Conservation (phyloP, 2,113 vertebrate species). For the Oryzias melastigma region DNA sequence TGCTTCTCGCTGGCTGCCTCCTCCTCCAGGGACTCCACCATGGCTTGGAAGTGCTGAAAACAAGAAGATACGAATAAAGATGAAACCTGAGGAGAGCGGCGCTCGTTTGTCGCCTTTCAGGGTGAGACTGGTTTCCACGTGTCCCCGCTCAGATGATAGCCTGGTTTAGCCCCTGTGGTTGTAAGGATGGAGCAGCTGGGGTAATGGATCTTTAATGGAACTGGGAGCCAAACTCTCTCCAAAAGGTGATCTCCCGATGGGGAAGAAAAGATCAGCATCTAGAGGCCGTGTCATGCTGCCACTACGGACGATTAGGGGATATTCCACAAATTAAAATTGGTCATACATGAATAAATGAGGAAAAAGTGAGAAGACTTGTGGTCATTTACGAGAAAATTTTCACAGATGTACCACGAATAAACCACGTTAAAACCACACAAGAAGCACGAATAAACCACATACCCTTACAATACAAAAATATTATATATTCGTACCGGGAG, state of each 20-base stretch:
- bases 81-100: background rate
- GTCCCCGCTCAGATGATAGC: constrained; percentile 47
- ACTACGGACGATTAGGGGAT: no score
- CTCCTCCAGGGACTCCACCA: constrained; percentile 95
- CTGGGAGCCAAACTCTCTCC: constrained; percentile 13
- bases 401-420: no score
- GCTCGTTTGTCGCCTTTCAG: constrained; percentile 21
- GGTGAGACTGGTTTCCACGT: constrained; percentile 48
- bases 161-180: constrained; percentile 45
- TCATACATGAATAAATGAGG: no score
- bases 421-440: no score
- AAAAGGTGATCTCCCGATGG: constrained; percentile 18
- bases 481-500: no score
- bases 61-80: constrained; percentile 4
- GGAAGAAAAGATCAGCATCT: constrained; percentile 38
- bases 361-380: no score
- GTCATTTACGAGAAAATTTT: no score
- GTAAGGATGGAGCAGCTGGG: constrained; percentile 58
- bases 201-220: constrained; percentile 42
- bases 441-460: no score
- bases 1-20: constrained; percentile 97
- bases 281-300: no score
- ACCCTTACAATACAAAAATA: no score
- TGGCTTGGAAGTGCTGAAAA: constrained; percentile 91
- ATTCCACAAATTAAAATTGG: no score